These are phyloP conservation scores for Myrmecophaga tridactyla DNA, from an alignment of 2,113 vertebrate species.

Conservation along the genomic window DNA sequence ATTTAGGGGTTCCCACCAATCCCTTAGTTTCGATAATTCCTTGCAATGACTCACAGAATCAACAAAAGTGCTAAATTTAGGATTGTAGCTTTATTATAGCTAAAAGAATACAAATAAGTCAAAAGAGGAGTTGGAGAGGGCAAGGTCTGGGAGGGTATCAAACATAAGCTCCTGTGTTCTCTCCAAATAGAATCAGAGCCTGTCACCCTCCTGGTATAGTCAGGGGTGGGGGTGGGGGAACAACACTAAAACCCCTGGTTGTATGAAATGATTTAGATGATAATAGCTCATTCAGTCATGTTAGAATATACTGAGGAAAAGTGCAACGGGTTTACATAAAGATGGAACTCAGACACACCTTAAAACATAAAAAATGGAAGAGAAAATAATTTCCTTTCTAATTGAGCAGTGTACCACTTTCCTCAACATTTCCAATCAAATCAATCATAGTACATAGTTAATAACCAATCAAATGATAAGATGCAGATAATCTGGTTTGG, in stretches of 20 bases:
- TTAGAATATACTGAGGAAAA: neutral
- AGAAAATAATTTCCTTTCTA: neutral
- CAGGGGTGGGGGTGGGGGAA: no score
- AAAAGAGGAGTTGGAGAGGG: no score
- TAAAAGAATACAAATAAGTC: no score
- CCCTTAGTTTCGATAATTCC: no score
- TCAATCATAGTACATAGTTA: conserved; percentile 4
- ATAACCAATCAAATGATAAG: conserved; percentile 30
- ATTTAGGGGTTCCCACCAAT: no score
- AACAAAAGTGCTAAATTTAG: no score
- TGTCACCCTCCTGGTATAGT: no score
- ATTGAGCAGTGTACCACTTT: neutral
- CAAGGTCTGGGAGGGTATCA: no score
- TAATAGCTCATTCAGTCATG: neutral
- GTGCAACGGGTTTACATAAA: neutral
- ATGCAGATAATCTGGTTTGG: neutral
- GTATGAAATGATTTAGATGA: neutral
- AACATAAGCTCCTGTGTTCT: no score
- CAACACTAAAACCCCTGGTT: neutral
- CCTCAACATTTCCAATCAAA: neutral
- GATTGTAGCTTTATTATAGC: no score
- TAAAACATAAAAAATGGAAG: neutral
- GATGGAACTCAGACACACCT: neutral
- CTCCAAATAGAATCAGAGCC: no score
- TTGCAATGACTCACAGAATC: no score